phyloP scores from a whole-genome alignment of 2,797 vertebrate species.

The Rhynchotus rufescens region DNA sequence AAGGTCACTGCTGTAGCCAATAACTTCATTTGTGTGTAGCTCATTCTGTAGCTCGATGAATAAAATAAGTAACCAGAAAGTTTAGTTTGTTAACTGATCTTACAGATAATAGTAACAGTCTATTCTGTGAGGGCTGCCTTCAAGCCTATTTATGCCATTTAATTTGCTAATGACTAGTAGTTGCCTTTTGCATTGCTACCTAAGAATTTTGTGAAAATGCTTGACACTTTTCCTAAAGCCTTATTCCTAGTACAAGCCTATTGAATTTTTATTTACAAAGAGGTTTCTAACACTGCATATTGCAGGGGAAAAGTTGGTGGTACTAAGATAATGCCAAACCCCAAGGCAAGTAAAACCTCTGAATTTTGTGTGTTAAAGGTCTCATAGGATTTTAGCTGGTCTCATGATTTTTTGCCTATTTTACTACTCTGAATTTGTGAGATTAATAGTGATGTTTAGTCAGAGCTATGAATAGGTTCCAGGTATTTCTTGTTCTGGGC shows the following conservation, averaged over 20 bases:
- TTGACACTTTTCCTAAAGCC: neutral
- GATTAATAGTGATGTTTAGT: neutral
- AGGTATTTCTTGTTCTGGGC: neutral
- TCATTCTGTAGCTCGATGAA: neutral
- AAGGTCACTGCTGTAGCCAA: neutral
- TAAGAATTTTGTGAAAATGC: neutral
- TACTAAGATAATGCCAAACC: neutral
- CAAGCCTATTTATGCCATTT: neutral
- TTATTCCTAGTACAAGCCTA: neutral
- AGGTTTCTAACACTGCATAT: neutral
- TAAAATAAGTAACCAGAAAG: neutral
- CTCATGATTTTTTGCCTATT: neutral
- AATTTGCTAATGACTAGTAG: neutral
- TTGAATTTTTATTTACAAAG: neutral
- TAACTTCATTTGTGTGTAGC: neutral
- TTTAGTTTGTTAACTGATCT: neutral
- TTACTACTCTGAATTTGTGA: neutral
- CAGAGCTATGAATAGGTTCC: neutral
- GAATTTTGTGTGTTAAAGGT: neutral
- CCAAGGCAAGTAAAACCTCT: neutral
- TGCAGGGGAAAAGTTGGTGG: neutral
- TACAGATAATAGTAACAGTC: accelerated
- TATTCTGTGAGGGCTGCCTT: neutral
- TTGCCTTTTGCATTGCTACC: neutral
- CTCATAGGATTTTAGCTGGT: neutral